Evolutionary conservation across 2,797 vertebrate genomes (phyloP), one percentile per base, ranked within the genome.

Genomic region (Pipistrellus pygmaeus): DNA sequence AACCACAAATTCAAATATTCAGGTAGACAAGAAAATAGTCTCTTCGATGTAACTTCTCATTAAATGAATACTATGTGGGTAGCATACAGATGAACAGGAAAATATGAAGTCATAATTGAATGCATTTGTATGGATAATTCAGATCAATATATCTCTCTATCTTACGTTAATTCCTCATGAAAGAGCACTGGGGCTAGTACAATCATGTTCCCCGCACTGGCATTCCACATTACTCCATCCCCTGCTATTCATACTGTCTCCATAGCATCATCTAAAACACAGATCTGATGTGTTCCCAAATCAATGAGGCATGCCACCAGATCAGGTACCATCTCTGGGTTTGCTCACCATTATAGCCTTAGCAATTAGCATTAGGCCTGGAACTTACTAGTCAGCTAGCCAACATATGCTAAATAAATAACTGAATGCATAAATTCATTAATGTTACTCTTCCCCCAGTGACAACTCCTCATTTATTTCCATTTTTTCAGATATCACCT

Each of bases 1-100:
- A 95, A 78, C 27, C 82, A 90, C 85, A 85, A 62, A 72, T 93
- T 9, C 85, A 66, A 94, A 92, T 75, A 64, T 41, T 88, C 21
- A 6, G 41, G 51, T 13, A 88, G 72, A 91, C 38, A 87, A 87
- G 84, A 20, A 83, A 78, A 72, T 5, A 3, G 7, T 53, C 20
- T 69, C 53, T 27, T 62, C 1, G 21, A 53, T 41, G 51, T 60
- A 48, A 57, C 32, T 11, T 73, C 75, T 91, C 48, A 62, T 75
- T 85, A 72, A 62, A 25, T 69, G 72, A 77, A 71, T 23, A 12
- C 15, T 13, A 12, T 9, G 32, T 44, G 53, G n/a, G 10, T 13
- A 71, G 64, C 38, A 27, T 41, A 51, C 0, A 85, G 55, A 96
- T 69, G 68, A 64, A 53, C 55, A 46, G 73, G 6, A 76, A 95